A percentile compares a stretch with the other conserved stretches of the same genome.
Conservation (phyloP, 1,140 invertebrate species). For the Pogonus chalceus region DNA sequence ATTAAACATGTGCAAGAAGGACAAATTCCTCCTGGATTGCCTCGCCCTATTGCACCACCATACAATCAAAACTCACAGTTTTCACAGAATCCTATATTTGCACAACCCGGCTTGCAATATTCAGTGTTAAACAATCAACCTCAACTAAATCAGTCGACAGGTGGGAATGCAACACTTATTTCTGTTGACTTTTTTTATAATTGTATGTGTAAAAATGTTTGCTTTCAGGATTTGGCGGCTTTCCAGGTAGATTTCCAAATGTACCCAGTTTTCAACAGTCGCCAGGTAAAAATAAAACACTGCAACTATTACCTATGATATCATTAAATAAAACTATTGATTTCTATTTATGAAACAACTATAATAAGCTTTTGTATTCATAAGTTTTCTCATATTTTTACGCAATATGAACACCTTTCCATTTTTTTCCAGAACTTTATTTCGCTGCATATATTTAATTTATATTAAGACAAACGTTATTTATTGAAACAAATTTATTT, state of each 20-base stretch:
- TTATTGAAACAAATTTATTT: no score
- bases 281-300: slow-evolving; percentile 1
- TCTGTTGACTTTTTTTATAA: no score
- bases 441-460: no score
- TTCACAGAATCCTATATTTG: slow-evolving; percentile 2
- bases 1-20: slow-evolving; percentile 8
- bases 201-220: background rate
- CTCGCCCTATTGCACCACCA: background rate
- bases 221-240: background rate
- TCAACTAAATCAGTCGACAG: background rate
- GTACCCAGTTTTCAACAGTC: background rate
- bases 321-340: no score
- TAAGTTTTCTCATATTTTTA: no score
- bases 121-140: slow-evolving; percentile 1
- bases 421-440: no score
- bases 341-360: no score
- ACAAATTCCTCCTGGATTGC: background rate
- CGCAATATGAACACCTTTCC: no score
- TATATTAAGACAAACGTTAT: no score
- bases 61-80: background rate
- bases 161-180: background rate
- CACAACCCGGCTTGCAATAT: slow-evolving; percentile 1
- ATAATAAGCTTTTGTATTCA: no score
- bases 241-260: slow-evolving; percentile 1
- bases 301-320: no score